Conservation (phyloP, 2,113 vertebrate genomes). For the Puntigrus tetrazona region DNA sequence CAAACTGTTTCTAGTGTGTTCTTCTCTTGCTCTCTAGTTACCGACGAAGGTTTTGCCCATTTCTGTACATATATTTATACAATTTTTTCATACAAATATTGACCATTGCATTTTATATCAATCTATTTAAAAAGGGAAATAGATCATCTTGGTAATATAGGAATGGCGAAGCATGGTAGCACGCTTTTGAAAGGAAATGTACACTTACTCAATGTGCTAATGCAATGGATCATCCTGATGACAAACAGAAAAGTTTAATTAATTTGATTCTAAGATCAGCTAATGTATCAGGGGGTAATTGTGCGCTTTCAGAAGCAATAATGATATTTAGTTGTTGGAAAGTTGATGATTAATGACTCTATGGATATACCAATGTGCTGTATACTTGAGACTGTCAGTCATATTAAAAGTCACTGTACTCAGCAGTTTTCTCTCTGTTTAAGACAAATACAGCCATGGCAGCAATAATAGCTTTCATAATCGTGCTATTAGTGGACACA, state of each 20-base stretch:
- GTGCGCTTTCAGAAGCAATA: neutral
- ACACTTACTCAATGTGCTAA: neutral
- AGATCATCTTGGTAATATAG: neutral
- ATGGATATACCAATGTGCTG: neutral
- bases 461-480: constrained; percentile 7
- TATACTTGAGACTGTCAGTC: neutral
- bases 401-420: constrained; percentile 1
- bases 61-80: too few species aligned
- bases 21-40: too few species aligned
- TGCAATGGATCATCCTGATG: neutral
- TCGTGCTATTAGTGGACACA: constrained; percentile 6
- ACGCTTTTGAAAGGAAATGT: too few species aligned
- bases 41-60: too few species aligned
- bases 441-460: neutral
- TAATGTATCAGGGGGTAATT: neutral
- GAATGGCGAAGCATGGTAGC: too few species aligned
- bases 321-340: neutral
- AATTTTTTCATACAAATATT: too few species aligned
- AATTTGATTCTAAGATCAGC: neutral
- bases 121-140: neutral
- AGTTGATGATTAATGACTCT: neutral
- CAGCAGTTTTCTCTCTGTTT: neutral
- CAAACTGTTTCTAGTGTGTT: too few species aligned
- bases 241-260: neutral
- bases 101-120: too few species aligned